Evolutionary conservation across 64 coral and sea anemone genomes (phyloP).

Genomic region (Hydrozoanthus tunicans): DNA sequence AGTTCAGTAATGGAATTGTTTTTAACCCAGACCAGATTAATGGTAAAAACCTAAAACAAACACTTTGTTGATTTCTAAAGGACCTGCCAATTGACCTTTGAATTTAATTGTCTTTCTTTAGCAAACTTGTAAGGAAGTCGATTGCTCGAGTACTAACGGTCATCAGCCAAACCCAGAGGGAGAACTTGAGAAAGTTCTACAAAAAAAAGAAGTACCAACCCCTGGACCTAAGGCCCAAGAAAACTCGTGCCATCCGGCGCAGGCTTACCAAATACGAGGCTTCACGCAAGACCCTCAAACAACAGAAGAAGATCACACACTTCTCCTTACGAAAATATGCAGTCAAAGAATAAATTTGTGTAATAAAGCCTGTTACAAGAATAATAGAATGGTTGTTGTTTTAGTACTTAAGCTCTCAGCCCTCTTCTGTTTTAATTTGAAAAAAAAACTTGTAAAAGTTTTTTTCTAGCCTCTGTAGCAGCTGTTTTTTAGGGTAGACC

Average conservation of each 20-base stretch:
- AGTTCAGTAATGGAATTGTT: no score
- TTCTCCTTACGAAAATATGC: slow-evolving; percentile 97
- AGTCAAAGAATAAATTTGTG: slow-evolving; percentile 94
- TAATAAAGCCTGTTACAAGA: slow-evolving; percentile 17
- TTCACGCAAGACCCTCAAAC: slow-evolving; percentile 77
- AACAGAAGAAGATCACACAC: slow-evolving; percentile 93
- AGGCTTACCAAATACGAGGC: slow-evolving; percentile 90
- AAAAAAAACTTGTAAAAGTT: neutral
- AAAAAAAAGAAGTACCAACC: slow-evolving; percentile 95
- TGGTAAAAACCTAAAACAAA: no score
- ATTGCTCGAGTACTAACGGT: slow-evolving; percentile 97
- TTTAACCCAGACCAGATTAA: no score
- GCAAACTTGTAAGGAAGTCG: slow-evolving; percentile 98
- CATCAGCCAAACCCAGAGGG: slow-evolving; percentile 92
- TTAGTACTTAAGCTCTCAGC: neutral
- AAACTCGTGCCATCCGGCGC: slow-evolving; percentile 92
- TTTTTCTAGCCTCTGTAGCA: neutral
- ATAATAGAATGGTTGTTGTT: neutral
- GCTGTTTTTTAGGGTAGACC: neutral
- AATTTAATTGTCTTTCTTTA: slow-evolving; percentile 11
- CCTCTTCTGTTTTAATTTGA: neutral
- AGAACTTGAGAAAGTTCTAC: slow-evolving; percentile 98
- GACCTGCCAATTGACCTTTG: no score
- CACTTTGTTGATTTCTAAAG: no score
- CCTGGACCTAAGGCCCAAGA: slow-evolving; percentile 88